These are phyloP conservation scores for Falcaria lacertinaria DNA, from an alignment of 2,888 invertebrate species.

Conservation along the genomic window DNA sequence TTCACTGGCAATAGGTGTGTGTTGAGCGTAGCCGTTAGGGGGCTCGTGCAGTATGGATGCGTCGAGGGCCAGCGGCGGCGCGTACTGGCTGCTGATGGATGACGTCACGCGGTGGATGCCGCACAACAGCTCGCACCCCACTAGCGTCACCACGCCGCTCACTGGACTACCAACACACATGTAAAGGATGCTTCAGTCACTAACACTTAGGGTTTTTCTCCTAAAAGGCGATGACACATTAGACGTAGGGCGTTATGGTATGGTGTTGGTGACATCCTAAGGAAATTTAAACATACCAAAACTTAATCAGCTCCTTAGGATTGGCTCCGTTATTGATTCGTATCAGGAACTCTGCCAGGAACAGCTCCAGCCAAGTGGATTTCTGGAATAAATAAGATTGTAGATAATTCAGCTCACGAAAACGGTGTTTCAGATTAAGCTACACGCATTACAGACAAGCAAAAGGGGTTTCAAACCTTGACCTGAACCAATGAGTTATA, in stretches of 20 bases:
- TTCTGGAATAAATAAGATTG: conserved; percentile 72
- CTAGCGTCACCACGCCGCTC: conserved; percentile 80
- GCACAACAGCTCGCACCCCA: conserved; percentile 82
- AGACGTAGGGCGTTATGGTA: too few relatives aligned
- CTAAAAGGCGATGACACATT: too few relatives aligned
- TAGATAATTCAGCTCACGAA: too few relatives aligned
- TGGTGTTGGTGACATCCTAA: neutral
- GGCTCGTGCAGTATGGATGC: neutral
- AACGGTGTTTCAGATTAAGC: too few relatives aligned
- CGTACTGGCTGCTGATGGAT: conserved; percentile 56
- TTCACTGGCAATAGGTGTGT: neutral
- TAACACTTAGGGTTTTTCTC: too few relatives aligned
- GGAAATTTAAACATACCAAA: conserved; percentile 69
- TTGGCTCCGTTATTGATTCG: conserved; percentile 79
- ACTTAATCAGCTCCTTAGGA: conserved; percentile 78
- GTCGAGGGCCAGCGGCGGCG: conserved; percentile 32
- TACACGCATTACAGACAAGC: neutral
- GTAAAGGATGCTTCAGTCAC: too few relatives aligned
- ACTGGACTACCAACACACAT: conserved; percentile 75
- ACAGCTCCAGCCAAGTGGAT: conserved; percentile 83
- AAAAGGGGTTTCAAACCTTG: too few relatives aligned
- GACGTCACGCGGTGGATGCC: conserved; percentile 80
- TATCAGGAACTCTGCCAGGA: conserved; percentile 81
- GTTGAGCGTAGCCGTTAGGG: neutral
- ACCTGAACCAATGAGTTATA: too few relatives aligned